Conservation (phyloP, 2,113 vertebrate species). For the Lagopus muta region DNA sequence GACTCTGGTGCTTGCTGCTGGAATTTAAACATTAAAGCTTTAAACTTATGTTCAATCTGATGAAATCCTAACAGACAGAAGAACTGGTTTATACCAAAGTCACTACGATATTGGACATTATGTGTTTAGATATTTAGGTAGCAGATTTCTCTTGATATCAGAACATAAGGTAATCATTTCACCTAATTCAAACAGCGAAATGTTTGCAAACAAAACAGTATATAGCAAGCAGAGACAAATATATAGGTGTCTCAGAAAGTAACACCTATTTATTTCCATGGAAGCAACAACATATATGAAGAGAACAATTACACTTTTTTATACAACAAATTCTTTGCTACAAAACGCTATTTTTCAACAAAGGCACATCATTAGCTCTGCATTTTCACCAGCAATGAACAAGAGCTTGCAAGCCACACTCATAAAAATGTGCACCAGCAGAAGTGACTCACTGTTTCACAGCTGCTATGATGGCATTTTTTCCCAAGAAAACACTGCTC, state of each 20-base stretch:
- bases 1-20: background rate
- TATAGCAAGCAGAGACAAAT: background rate
- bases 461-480: too few species aligned
- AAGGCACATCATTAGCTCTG: too few species aligned
- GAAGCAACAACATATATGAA: too few species aligned
- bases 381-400: too few species aligned
- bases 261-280: too few species aligned
- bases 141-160: background rate
- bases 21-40: background rate
- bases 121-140: background rate
- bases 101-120: background rate
- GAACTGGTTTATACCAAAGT: background rate
- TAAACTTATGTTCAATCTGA: background rate
- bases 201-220: background rate
- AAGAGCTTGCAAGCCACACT: too few species aligned
- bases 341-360: too few species aligned
- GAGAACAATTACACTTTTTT: too few species aligned
- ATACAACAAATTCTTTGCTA: too few species aligned
- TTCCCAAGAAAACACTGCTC: too few species aligned
- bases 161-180: background rate
- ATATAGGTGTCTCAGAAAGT: background rate
- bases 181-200: background rate
- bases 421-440: too few species aligned
- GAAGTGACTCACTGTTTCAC: too few species aligned
- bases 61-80: background rate